Base-by-base conservation (phyloP, 2,797 vertebrate species). In the Platyrinchus mystaceus region DNA sequence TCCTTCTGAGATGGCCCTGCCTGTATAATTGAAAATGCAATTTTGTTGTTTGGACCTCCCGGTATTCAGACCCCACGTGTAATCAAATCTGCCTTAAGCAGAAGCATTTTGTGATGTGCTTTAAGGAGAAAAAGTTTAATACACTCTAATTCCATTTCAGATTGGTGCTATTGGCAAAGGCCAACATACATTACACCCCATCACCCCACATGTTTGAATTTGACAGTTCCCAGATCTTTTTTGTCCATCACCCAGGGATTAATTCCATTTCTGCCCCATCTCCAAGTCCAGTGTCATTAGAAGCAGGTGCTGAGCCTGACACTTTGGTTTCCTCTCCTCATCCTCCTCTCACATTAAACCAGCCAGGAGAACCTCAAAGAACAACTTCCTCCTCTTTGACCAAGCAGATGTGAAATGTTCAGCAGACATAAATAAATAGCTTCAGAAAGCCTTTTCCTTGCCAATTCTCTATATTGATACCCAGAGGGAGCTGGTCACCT, bases 41-140 rank as follows among this genome's bases (percentile, higher is more conserved):
- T 96, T 94, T 92, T 14, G 13, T 71, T 89, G 69, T 89, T 97
- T 91, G 89, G 77, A 69, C 68, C 66, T 87, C 64, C 67, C 69
- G 82, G 49, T 93, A 90, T 95, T 97, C 87, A 87, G 78, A 80
- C 37, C 89, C 73, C 44, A 62, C 60, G 46, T 44, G 41, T 91
- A 94, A 96, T 96, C 94, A 49, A 91, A 94, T 95, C 84, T 82
- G 83, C 84, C 20, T 91, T 81, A 81, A 90, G 73, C 90, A 94
- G 86, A 90, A 93, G 49, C 85, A 69, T 92, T 91, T 74, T 73
- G 39, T 95, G 90, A 97, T 83, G 69, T 66, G 70, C 93, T 94
- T 94, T 85, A 84, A 92, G 37, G 43, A 9, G 39, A 49, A 32
- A 46, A 86, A 71, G 63, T 70, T 92, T 75, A 89, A 74, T 92